Conservation (phyloP, 1,140 invertebrate genomes). For the Drosophila triauraria region DNA sequence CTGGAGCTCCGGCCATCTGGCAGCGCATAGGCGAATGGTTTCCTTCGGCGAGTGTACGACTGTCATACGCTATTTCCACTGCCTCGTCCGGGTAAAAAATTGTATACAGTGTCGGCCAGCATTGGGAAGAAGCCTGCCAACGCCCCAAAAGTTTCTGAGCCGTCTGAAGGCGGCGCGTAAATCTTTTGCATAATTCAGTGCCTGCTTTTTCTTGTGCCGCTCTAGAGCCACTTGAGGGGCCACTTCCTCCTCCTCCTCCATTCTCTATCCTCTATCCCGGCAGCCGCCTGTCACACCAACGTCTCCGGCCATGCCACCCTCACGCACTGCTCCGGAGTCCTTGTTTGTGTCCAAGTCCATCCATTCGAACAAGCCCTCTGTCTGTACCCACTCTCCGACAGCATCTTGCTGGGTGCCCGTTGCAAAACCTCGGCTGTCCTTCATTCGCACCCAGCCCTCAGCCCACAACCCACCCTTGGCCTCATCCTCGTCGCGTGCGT, state of each 20-base stretch:
- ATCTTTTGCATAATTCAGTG: slow-evolving; percentile 85
- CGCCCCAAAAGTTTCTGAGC: slow-evolving; percentile 60
- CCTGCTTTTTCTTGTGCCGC: slow-evolving; percentile 45
- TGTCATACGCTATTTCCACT: slow-evolving; percentile 58
- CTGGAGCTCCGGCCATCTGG: slow-evolving; percentile 34
- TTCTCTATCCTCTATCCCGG: slow-evolving; percentile 9
- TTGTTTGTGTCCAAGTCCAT: slow-evolving; percentile 61
- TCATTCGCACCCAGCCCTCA: slow-evolving; percentile 63
- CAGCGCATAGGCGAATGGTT: slow-evolving; percentile 3
- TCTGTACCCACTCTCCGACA: slow-evolving; percentile 53
- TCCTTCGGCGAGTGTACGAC: slow-evolving; percentile 55
- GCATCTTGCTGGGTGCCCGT: slow-evolving; percentile 34
- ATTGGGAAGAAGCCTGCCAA: slow-evolving; percentile 30
- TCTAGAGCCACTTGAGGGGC: slow-evolving; percentile 44
- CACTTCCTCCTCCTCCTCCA: slow-evolving; percentile 16
- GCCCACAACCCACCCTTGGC: slow-evolving; percentile 55
- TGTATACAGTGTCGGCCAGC: slow-evolving; percentile 46
- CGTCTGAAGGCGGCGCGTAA: slow-evolving; percentile 67
- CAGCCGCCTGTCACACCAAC: slow-evolving; percentile 77
- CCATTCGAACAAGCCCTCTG: slow-evolving; percentile 57
- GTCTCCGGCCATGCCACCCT: slow-evolving; percentile 48
- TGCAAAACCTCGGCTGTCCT: slow-evolving; percentile 59
- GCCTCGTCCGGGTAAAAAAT: slow-evolving; percentile 56
- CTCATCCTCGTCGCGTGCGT: slow-evolving; percentile 59
- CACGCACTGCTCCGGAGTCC: slow-evolving; percentile 13